Evolutionary conservation across 2,797 vertebrate genomes (phyloP), one percentile per base, ranked within the genome.

Genomic region (Aulostomus chinensis): DNA sequence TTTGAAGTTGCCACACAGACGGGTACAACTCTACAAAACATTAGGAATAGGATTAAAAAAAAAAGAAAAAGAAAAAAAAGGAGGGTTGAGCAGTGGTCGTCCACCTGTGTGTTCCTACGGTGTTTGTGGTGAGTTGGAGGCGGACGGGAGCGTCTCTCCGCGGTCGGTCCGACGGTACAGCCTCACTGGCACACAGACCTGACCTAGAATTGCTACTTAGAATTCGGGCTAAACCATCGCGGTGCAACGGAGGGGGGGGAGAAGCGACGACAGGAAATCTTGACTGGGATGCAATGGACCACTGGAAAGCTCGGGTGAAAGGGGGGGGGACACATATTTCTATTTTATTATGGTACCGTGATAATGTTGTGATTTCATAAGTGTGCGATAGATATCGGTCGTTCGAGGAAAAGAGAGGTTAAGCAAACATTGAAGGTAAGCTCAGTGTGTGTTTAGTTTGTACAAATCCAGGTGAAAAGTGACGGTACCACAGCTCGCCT

Each of bases 171-270:
- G 76, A 78, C 67, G 68, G 77, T 66, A 77, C 81, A 66, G 70
- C 63, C 77, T 86, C 85, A 86, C 80, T 85, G 82, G 86, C 88
- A 83, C 86, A 86, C 83, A 88, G 88, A 91, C 85, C 86, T 91
- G 91, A 93, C 91, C 90, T 90, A 91, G 91, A 90, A 91, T 87
- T 82, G 85, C 89, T 89, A 88, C 88, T 91, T 89, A 90, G 86
- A 91, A 89, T 88, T 86, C 85, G 89, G 91, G 58, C 85, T 58
- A 53, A 87, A 92, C 91, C 91, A 92, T 87, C 47, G 6, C 40
- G 54, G 48, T 4, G 54, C 50, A 76, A 40, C 63, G 36, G 68
- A 50, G 40, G 11, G 40, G 31, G 78, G 47, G 34, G 25, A 55
- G 12, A 37, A 33, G 73, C 36, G 72, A 62, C 81, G 77, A 76